Evolutionary conservation across 2,113 vertebrate species (phyloP).

Genomic region (Emydura subglobosa): DNA sequence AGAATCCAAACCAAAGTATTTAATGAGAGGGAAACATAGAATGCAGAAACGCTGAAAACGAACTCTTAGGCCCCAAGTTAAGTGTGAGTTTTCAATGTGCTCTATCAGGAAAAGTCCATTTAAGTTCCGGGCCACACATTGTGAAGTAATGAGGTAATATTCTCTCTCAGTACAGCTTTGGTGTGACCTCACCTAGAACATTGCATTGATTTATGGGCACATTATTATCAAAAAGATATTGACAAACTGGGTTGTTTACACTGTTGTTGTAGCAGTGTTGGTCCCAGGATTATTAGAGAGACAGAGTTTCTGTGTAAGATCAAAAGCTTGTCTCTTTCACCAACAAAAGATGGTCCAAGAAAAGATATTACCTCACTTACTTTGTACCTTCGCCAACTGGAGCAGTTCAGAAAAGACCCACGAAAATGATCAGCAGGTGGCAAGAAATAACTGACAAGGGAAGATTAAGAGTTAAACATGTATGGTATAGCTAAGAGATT

Average conservation of each 20-base stretch:
- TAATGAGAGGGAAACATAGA: background rate
- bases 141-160: rapidly evolving
- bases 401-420: background rate
- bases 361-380: too few species aligned
- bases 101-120: background rate
- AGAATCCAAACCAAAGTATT: background rate
- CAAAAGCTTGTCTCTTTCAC: background rate
- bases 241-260: rapidly evolving
- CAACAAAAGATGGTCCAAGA: too few species aligned
- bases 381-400: too few species aligned
- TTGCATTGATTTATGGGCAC: background rate
- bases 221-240: rapidly evolving
- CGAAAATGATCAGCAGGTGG: rapidly evolving
- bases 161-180: background rate
- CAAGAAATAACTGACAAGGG: rapidly evolving
- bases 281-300: background rate
- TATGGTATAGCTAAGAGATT: background rate
- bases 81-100: background rate
- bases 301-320: background rate
- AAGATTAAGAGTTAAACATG: background rate
- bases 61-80: background rate
- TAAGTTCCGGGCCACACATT: background rate
- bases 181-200: background rate
- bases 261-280: background rate
- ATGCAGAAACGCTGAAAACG: background rate